Percentiles rank a stretch among this genome's conserved stretches.
These are phyloP conservation scores for Brotula barbata DNA, from an alignment of 2,797 vertebrate species.

Conservation along the genomic window DNA sequence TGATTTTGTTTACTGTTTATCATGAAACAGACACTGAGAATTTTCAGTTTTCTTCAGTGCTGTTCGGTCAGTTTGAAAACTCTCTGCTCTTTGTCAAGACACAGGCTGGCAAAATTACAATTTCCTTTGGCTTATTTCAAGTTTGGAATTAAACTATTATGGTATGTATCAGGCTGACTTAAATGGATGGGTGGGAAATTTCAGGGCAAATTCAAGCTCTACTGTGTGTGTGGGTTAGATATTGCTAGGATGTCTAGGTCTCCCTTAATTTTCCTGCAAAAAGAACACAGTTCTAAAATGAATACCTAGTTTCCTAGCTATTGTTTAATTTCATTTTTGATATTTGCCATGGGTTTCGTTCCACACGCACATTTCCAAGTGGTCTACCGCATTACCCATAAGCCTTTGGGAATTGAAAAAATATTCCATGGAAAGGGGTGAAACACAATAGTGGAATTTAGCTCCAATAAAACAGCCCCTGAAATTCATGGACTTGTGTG, in stretches of 20 bases:
- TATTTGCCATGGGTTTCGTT: conserved; percentile 52
- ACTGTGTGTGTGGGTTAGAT: neutral
- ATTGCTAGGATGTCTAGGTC: conserved; percentile 34
- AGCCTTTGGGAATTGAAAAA: conserved; percentile 59
- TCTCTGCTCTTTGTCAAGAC: too few species aligned
- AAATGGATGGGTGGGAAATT: too few species aligned
- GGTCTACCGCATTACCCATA: conserved; percentile 65
- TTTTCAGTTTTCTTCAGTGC: too few species aligned
- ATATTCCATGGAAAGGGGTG: conserved; percentile 53
- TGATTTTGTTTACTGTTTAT: too few species aligned
- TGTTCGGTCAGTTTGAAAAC: too few species aligned
- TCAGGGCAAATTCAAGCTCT: too few species aligned
- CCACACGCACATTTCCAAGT: conserved; percentile 57
- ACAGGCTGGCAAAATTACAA: too few species aligned
- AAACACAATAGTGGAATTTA: conserved; percentile 60
- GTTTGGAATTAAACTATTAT: too few species aligned
- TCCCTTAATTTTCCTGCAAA: conserved; percentile 34
- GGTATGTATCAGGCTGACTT: too few species aligned
- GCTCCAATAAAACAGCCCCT: conserved; percentile 53
- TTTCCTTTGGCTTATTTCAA: too few species aligned
- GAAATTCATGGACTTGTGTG: conserved; percentile 31
- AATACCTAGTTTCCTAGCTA: conserved; percentile 50
- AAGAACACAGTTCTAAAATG: conserved; percentile 56
- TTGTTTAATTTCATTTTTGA: conserved; percentile 62
- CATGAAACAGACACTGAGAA: too few species aligned